Evolutionary conservation across 2,797 vertebrate species (phyloP).

Genomic region (Falco biarmicus): DNA sequence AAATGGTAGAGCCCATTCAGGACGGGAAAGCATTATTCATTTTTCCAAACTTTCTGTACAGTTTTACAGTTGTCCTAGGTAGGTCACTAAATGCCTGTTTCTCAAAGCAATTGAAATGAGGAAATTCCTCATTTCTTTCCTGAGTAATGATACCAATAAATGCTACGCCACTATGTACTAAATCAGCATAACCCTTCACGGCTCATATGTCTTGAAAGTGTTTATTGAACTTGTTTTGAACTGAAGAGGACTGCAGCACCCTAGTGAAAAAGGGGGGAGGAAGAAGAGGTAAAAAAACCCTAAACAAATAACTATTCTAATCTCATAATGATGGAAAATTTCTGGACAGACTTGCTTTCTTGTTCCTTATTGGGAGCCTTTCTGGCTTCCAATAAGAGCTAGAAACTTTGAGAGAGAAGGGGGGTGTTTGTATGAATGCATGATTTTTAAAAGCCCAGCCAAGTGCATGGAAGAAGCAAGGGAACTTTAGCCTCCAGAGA

Average conservation of each 20-base stretch:
- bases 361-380: background rate
- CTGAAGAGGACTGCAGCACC: background rate
- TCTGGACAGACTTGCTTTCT: background rate
- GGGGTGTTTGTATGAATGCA: background rate
- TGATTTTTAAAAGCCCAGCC: conserved; percentile 24
- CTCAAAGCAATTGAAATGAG: conserved; percentile 33
- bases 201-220: conserved; percentile 36
- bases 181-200: conserved; percentile 49
- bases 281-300: background rate
- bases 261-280: background rate
- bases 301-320: background rate
- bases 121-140: conserved; percentile 44
- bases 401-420: background rate
- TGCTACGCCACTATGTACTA: background rate
- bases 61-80: background rate
- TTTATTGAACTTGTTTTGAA: conserved; percentile 52
- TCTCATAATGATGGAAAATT: background rate
- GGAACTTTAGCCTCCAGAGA: conserved; percentile 54
- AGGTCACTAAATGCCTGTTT: background rate
- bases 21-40: background rate
- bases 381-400: background rate
- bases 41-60: background rate
- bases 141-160: conserved; percentile 51
- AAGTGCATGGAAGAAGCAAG: background rate
- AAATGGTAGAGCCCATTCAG: background rate